These are phyloP conservation scores for Augochlorella aurata DNA, from an alignment of 2,888 invertebrate genomes.

Conservation along the genomic window DNA sequence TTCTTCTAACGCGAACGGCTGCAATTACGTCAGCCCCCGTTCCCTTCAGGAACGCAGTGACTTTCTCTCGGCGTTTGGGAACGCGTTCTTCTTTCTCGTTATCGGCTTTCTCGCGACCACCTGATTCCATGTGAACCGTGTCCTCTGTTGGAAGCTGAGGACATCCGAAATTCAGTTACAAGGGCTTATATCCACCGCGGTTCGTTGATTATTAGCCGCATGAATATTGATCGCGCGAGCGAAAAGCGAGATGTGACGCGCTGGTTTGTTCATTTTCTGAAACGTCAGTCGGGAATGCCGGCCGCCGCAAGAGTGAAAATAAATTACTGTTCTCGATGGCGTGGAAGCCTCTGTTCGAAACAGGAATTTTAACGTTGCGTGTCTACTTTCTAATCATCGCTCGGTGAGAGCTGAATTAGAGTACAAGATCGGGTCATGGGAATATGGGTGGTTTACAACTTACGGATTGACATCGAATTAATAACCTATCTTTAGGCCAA, in stretches of 20 bases:
- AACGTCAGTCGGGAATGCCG: not conserved
- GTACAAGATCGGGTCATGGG: not conserved
- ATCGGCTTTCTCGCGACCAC: slow-evolving; percentile 15
- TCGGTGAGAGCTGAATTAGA: not conserved
- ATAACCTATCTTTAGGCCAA: no score
- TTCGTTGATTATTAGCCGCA: not conserved
- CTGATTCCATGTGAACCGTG: slow-evolving; percentile 2
- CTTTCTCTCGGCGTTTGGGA: slow-evolving; percentile 47
- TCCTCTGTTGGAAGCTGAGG: not conserved
- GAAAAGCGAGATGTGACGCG: not conserved
- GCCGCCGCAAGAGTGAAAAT: not conserved
- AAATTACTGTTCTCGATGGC: not conserved
- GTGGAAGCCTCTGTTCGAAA: not conserved
- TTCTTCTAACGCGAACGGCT: slow-evolving; percentile 15
- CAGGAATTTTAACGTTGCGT: not conserved
- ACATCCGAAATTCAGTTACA: not conserved
- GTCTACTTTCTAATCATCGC: slow-evolving; percentile 1
- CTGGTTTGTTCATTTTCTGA: not conserved
- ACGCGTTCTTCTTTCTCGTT: slow-evolving; percentile 24
- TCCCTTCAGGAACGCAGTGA: slow-evolving; percentile 32
- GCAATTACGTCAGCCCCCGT: slow-evolving; percentile 22
- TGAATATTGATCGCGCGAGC: slow-evolving; percentile 9
- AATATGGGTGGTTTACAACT: not conserved
- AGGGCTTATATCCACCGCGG: not conserved
- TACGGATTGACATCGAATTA: no score